A percentile compares a stretch with the other conserved stretches of the same genome.
These are phyloP conservation scores for Plutella xylostella DNA, from an alignment of 2,888 invertebrate species.

Conservation along the genomic window DNA sequence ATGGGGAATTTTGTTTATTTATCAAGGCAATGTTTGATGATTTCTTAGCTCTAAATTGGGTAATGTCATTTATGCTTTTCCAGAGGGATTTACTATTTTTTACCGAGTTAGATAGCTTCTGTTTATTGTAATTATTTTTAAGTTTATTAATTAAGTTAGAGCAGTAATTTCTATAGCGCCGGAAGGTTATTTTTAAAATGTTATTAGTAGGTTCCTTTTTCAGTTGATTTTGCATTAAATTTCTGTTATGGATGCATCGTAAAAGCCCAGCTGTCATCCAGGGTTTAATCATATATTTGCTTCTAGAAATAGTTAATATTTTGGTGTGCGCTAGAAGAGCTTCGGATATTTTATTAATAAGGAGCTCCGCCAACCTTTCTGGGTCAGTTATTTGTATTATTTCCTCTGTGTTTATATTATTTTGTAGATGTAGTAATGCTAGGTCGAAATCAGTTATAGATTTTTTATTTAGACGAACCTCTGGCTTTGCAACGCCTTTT, in stretches of 20 bases:
- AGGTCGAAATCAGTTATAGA: background rate
- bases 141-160: background rate
- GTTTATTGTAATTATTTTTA: background rate
- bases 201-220: conserved; percentile 1
- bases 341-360: background rate
- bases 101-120: background rate
- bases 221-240: conserved; percentile 8
- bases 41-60: too few species aligned
- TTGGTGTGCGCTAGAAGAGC: background rate
- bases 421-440: background rate
- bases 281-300: conserved; percentile 7
- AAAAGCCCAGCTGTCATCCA: conserved; percentile 9
- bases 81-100: background rate
- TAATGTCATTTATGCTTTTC: too few species aligned
- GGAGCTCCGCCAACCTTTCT: background rate
- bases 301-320: background rate
- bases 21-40: too few species aligned
- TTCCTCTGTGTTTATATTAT: background rate
- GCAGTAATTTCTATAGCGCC: background rate
- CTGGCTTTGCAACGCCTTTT: background rate
- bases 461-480: background rate
- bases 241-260: conserved; percentile 9
- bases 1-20: too few species aligned
- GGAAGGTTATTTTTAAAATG: conserved; percentile 5
- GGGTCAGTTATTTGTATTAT: background rate